Conservation (phyloP, 2,113 vertebrate species). For the Lophius piscatorius region DNA sequence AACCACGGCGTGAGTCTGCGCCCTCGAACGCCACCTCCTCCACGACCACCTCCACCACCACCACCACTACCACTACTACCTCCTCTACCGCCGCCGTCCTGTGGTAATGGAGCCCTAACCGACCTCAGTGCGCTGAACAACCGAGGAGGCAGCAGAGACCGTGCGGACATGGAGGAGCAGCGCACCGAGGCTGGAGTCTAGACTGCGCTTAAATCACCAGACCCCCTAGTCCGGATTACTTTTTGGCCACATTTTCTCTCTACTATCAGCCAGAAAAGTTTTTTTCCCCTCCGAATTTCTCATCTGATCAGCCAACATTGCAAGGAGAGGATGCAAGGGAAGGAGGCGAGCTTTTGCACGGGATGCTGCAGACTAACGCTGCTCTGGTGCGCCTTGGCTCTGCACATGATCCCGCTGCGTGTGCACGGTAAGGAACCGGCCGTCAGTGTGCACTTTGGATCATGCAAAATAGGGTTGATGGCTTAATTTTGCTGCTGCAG, state of each 20-base stretch:
- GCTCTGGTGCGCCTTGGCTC: conserved; percentile 69
- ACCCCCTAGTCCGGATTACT: conserved; percentile 47
- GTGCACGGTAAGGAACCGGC: conserved; percentile 77
- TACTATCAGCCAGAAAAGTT: background rate
- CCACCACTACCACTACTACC: background rate
- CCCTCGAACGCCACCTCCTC: conserved; percentile 13
- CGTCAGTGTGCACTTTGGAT: background rate
- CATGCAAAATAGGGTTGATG: background rate
- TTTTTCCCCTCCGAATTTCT: background rate
- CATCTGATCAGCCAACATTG: conserved; percentile 9
- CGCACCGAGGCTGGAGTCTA: conserved; percentile 64
- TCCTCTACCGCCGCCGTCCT: conserved; percentile 23
- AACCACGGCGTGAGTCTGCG: conserved; percentile 32
- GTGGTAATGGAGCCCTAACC: conserved; percentile 68
- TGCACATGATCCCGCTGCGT: conserved; percentile 69
- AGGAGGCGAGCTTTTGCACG: conserved; percentile 53
- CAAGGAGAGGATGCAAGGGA: conserved; percentile 68
- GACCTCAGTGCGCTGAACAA: conserved; percentile 35
- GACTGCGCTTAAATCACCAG: conserved; percentile 35
- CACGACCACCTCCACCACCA: background rate
- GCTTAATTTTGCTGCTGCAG: conserved; percentile 14
- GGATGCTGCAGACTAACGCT: conserved; percentile 76
- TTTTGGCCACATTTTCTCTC: conserved; percentile 15
- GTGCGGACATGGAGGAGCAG: conserved; percentile 72
- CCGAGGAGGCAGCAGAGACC: conserved; percentile 40